phyloP scores from a whole-genome alignment of 2,797 vertebrate genomes.

The Dromococcyx pavoninus region DNA sequence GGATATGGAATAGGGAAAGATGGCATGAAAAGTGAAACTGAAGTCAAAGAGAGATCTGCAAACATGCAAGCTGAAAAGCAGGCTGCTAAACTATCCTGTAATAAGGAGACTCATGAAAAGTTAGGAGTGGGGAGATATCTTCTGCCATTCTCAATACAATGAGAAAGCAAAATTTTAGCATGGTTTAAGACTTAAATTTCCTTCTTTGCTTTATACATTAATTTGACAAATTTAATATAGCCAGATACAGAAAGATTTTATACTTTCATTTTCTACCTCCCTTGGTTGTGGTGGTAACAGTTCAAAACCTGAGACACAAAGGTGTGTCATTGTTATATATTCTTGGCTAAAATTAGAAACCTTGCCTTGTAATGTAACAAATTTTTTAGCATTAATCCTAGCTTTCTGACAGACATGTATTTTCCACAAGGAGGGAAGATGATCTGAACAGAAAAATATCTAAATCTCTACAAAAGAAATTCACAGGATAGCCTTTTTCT shows the following conservation, averaged over 20 bases:
- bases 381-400: neutral
- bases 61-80: neutral
- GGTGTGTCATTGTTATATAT: neutral
- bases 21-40: neutral
- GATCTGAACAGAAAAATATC: neutral
- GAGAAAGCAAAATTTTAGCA: neutral
- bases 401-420: neutral
- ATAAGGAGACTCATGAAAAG: neutral
- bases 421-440: neutral
- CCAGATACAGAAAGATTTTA: neutral
- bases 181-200: neutral
- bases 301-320: neutral
- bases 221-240: neutral
- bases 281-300: neutral
- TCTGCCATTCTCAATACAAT: neutral
- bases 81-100: neutral
- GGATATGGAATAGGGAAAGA: neutral
- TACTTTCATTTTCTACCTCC: neutral
- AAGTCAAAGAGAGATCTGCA: conserved; percentile 8
- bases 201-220: neutral
- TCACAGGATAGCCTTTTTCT: neutral
- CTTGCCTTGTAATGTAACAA: neutral
- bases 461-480: neutral
- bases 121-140: neutral
- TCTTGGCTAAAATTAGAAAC: neutral